Evolutionary conservation across 2,797 vertebrate genomes (phyloP), one percentile per base, ranked within the genome.

Genomic region (Chiroxiphia lanceolata): DNA sequence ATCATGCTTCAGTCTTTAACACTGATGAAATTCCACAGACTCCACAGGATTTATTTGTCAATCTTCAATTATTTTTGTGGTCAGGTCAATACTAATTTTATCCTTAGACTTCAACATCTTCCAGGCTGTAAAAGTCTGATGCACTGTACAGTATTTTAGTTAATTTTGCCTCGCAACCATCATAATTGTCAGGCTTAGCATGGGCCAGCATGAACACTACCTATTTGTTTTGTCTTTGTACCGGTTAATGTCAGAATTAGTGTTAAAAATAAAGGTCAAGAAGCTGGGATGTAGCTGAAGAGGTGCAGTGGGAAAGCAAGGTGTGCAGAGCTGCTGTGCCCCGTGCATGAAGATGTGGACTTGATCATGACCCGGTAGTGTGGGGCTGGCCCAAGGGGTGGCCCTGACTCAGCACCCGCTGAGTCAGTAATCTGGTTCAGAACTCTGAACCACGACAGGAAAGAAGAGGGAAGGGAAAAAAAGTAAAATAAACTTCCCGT

Each of bases 381-480:
- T 0, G 1, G 9, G 42, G 5, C 15, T 53, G 23, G 4, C 14
- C 17, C 1, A 3, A 27, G 4, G 9, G 2, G 0, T 11, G 34
- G 23, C 16, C 22, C 6, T 26, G 20, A 50, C n/a, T 11, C n/a
- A 14, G 23, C 19, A 25, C 13, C 15, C 0, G 1, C 13, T 9
- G 31, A 65, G 15, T 45, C 42, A 45, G 22, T 25, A 45, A 45
- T 65, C 8, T 65, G 15, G 31, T 45, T 6, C 9, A 63, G 60
- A 84, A 44, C 51, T 65, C 16, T 31, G 33, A 27, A 26, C 8
- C 31, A 17, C 0, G 0, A 67, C 31, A 50, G 5, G 21, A 79
- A 34, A 72, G 10, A 33, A 64, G 16, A 50, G 8, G 29, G 48
- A 4, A 36, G 34, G 7, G 61, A 45, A 44, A 3, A 15, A 22